Base-by-base conservation (phyloP, 2,113 vertebrate species). In the Protomyctophum bolini region DNA sequence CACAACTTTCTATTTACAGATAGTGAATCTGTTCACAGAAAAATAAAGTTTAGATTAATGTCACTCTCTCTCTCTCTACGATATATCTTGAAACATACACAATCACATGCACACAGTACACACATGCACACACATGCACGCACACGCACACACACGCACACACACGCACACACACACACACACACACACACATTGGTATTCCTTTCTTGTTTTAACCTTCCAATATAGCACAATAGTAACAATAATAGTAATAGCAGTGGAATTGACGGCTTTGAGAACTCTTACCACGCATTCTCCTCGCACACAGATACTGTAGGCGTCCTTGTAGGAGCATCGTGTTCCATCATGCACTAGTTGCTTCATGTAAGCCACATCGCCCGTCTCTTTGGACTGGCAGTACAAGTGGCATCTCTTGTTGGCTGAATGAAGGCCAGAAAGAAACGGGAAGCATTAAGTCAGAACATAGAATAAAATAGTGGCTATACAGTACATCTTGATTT, bases 261-360 rank as follows among this genome's bases (percentile, higher is more conserved):
- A 41, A 41, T 41, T 56, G 29, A 10, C 8, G 46, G 91, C 33
- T 41, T 41, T 41, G 1, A 41, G 33, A 41, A 41, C 33, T n/a
- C 96, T 96, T 84, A 99, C 98, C 95, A 98, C 95, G 14, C 98
- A 99, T 41, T 99, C 97, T 10, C 97, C 98, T 0, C 97, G 94
- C 52, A 98, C 96, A 10, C 98, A 99, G 45, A 99, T 93, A 86
- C 97, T 98, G 81, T 97, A 97, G 0, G 96, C 92, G 12, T 99
- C 97, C 80, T 95, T 97, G 79, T 99, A 99, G 9, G 98, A 99
- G 54, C 98, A 99, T 41, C 91, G 94, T 0, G 98, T 99, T 4
- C 98, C 98, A 0, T 99, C 98, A 0, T 98, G 97, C 4, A 95
- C 94, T 70, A 97, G 91, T 68, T 96, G 95, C 29, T 98, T 99